Base-by-base conservation (phyloP, 2,888 invertebrate species). In the Andrena hattorfiana region DNA sequence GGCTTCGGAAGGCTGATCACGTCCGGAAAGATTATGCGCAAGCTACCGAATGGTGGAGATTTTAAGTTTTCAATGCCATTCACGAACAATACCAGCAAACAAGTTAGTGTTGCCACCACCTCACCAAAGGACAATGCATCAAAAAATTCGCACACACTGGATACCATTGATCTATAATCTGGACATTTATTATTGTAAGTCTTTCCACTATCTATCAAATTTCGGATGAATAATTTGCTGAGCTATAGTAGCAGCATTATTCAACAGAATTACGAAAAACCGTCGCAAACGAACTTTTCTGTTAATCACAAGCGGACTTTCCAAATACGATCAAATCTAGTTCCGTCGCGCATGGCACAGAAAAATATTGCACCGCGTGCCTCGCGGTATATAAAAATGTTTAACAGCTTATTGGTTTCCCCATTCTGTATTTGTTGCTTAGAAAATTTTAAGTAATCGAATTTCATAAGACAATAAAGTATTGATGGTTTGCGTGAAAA, bases 1-100 rank as follows among this genome's bases (percentile, higher is more conserved):
- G 99, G 99, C 90, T 99, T 99, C 94, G 99, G 99, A 66, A 96
- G 98, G 26, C 97, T 99, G 89, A 99, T 99, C 94, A 99, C 99
- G 13, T 98, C 98, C 67, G 99, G 99, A 81, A 98, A 98, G 95
- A 98, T 99, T 92, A 99, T 99, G 98, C 96, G 97, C 86, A 97
- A 97, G 93, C 95, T 97, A 94, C 97, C 97, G 73, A 97, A 97
- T 94, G 94, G 95, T 64, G 95, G 95, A 62, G 97, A 97, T 93
- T 97, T 97, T 87, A 97, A 96, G 92, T 96, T 97, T 86, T 96
- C 96, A 3, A 95, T 96, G 92, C 95, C 97, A 20, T 94, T 94
- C 77, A 91, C 94, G 79, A 94, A 94, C 85, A 94, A 93, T 88
- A 92, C 93, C 66, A 90, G 91, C 59, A 94, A 93, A 85, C 93